Percentiles rank a stretch among this genome's conserved stretches.
These are phyloP conservation scores for Oasisia sp. DNA, from an alignment of 2,888 invertebrate genomes.

Conservation along the genomic window DNA sequence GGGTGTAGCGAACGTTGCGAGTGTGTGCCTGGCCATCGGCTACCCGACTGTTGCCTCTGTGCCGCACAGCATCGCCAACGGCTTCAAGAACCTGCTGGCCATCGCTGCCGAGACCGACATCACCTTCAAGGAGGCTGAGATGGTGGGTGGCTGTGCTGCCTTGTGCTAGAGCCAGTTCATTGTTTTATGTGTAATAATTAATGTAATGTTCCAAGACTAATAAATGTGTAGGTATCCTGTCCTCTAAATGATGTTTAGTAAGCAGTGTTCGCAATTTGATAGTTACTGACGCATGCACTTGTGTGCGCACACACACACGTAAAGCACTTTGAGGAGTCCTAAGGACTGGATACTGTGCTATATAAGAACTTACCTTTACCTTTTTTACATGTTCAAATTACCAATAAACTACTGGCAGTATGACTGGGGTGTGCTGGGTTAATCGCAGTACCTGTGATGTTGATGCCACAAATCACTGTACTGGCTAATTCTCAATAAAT, in stretches of 20 bases:
- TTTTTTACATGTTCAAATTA: too few species aligned
- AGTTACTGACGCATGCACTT: too few species aligned
- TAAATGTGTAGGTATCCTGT: too few species aligned
- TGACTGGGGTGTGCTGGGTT: background rate
- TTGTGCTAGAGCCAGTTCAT: background rate
- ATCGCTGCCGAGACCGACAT: conserved; percentile 96
- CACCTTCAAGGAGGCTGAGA: conserved; percentile 92
- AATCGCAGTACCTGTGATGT: conserved; percentile 13
- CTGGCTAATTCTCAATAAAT: too few species aligned
- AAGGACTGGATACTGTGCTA: too few species aligned
- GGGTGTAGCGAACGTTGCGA: conserved; percentile 94
- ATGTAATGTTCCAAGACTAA: too few species aligned
- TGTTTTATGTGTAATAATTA: background rate
- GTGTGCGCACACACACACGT: too few species aligned
- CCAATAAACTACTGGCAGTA: background rate
- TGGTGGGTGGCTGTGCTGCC: conserved; percentile 74
- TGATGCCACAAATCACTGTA: background rate
- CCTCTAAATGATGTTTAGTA: too few species aligned
- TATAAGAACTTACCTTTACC: too few species aligned
- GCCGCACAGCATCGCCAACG: conserved; percentile 97
- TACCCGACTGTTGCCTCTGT: conserved; percentile 97
- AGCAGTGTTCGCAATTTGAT: too few species aligned
- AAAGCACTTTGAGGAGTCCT: too few species aligned
- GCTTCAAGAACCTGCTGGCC: conserved; percentile 97
- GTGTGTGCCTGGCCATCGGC: conserved; percentile 90